A percentile compares a stretch with the other conserved stretches of the same genome.
Evolutionary conservation across 2,888 invertebrate genomes (phyloP).

Genomic region (Ferrisia virgata): DNA sequence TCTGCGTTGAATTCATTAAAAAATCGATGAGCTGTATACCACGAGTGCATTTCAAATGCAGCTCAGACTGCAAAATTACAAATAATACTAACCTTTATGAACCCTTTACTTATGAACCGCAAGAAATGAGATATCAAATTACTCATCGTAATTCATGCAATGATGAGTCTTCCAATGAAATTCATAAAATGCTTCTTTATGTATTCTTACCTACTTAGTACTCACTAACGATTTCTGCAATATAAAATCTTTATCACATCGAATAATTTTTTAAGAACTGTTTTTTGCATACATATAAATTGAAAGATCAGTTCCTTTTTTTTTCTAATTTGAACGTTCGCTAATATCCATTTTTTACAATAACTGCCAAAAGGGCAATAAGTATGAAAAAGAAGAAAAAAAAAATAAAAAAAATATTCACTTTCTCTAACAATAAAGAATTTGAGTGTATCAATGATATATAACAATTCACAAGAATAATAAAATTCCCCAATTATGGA

Average conservation of each 20-base stretch:
- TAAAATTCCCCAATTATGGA: neutral
- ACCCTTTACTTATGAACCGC: too few relatives aligned
- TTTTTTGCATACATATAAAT: neutral
- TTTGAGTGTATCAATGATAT: neutral
- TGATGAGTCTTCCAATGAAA: neutral
- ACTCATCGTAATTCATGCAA: too few relatives aligned
- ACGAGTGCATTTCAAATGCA: too few relatives aligned
- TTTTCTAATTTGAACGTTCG: constrained; percentile 1
- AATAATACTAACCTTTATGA: too few relatives aligned
- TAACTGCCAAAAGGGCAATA: neutral
- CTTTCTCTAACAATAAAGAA: neutral
- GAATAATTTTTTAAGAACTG: neutral
- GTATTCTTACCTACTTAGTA: neutral
- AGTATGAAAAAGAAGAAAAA: neutral
- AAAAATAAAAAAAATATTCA: neutral
- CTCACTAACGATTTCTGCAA: neutral
- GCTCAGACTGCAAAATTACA: too few relatives aligned
- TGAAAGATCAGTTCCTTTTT: neutral
- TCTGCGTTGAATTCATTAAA: too few relatives aligned
- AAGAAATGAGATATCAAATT: too few relatives aligned
- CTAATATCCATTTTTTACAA: neutral
- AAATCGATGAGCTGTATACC: too few relatives aligned
- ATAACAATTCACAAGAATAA: neutral
- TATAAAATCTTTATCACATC: neutral
- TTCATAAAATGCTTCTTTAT: neutral